A percentile compares a stretch with the other conserved stretches of the same genome.
These are phyloP conservation scores for Clarias platycephalus DNA, from an alignment of 2,797 vertebrate genomes.

Conservation along the genomic window DNA sequence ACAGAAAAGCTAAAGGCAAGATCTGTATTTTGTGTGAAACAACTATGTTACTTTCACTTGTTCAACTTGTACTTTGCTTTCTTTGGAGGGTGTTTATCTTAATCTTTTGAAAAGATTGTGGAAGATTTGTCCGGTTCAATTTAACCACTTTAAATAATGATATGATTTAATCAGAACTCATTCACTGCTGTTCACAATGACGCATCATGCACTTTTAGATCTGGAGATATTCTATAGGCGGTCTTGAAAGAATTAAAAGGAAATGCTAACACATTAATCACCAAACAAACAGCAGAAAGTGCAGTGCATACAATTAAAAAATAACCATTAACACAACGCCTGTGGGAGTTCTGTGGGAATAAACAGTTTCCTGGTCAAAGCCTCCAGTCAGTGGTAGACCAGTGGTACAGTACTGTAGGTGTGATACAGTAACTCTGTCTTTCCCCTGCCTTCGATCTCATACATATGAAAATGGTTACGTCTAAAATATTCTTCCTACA, in stretches of 20 bases:
- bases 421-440: neutral
- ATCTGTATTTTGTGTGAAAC: neutral
- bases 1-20: neutral
- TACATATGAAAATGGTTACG: neutral
- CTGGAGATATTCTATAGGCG: neutral
- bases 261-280: slow-evolving; percentile 16
- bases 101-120: neutral
- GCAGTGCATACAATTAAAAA: neutral
- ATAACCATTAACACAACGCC: neutral
- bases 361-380: slow-evolving; percentile 16
- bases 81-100: slow-evolving; percentile 15
- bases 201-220: neutral
- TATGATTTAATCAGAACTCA: neutral
- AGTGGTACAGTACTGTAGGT: neutral
- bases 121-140: neutral
- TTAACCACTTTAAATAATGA: neutral
- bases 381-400: slow-evolving; percentile 17
- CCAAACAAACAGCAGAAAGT: slow-evolving; percentile 14
- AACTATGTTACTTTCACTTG: neutral
- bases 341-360: slow-evolving; percentile 12
- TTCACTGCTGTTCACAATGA: neutral
- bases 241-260: slow-evolving; percentile 1
- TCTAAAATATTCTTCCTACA: neutral
- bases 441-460: neutral
- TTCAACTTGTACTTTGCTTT: neutral